Percentiles rank a stretch among this genome's conserved stretches.
These are phyloP conservation scores for Syrista parreyssii DNA, from an alignment of 2,888 invertebrate genomes.

Conservation along the genomic window DNA sequence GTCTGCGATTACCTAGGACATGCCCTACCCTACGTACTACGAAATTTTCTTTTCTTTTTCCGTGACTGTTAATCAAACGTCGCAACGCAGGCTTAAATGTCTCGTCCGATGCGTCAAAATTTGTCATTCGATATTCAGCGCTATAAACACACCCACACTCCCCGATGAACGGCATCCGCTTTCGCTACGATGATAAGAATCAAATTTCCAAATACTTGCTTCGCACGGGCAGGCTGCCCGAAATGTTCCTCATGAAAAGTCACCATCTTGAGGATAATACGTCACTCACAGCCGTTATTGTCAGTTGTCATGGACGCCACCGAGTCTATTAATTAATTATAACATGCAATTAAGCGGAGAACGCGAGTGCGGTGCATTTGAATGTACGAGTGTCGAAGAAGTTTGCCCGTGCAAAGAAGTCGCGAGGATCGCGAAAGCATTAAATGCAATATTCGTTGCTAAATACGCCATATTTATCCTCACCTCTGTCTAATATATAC, in stretches of 20 bases:
- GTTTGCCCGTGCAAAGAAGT: not conserved
- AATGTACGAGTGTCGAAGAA: not conserved
- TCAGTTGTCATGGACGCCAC: slow-evolving; percentile 57
- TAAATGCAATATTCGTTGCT: slow-evolving; percentile 6
- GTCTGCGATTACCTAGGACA: not conserved
- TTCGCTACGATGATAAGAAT: not conserved
- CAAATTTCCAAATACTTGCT: not conserved
- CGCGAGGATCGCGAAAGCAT: not conserved
- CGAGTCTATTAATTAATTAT: slow-evolving; percentile 25
- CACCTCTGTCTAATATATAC: not conserved
- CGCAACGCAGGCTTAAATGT: not conserved
- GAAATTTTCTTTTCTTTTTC: slow-evolving; percentile 27
- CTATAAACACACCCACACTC: not conserved
- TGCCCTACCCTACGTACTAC: not conserved
- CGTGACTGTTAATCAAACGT: not conserved
- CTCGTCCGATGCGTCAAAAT: not conserved
- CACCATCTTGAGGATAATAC: not conserved
- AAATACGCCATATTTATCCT: not conserved
- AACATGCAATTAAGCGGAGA: not conserved
- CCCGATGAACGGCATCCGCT: not conserved
- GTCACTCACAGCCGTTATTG: slow-evolving; percentile 54
- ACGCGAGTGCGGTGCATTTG: not conserved
- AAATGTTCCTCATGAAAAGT: slow-evolving; percentile 16
- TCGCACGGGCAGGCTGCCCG: slow-evolving; percentile 23
- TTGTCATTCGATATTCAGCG: not conserved